Conservation (phyloP, 1,140 invertebrate genomes). For the Brachionus calyciflorus region DNA sequence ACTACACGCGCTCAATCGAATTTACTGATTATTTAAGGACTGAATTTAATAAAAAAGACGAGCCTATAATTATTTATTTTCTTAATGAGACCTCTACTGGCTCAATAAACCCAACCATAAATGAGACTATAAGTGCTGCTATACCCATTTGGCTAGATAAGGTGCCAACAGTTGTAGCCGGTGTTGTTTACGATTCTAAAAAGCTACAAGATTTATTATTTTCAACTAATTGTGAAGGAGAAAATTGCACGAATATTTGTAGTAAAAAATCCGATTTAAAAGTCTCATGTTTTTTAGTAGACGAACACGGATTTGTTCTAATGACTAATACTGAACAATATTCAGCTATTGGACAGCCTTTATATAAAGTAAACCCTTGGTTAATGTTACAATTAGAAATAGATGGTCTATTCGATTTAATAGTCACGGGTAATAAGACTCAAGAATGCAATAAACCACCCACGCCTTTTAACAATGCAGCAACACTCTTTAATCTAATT, state of each 20-base stretch:
- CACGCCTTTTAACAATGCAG: neutral
- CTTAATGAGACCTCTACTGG: slow-evolving; percentile 11
- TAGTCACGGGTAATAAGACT: slow-evolving; percentile 24
- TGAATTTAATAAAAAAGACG: slow-evolving; percentile 5
- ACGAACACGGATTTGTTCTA: slow-evolving; percentile 43
- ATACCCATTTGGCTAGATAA: slow-evolving; percentile 42
- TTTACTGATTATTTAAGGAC: slow-evolving; percentile 34
- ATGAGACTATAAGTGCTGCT: slow-evolving; percentile 24
- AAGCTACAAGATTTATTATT: slow-evolving; percentile 34
- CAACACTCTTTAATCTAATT: neutral
- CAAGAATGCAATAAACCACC: slow-evolving; percentile 23
- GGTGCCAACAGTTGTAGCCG: slow-evolving; percentile 24
- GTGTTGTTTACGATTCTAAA: slow-evolving; percentile 30
- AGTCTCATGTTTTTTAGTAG: neutral
- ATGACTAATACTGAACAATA: slow-evolving; percentile 28
- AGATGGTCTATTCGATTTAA: slow-evolving; percentile 32
- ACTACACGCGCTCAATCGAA: slow-evolving; percentile 43
- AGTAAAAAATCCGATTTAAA: neutral
- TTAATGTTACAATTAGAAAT: slow-evolving; percentile 41
- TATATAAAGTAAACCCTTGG: slow-evolving; percentile 45
- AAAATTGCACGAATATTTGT: slow-evolving; percentile 15
- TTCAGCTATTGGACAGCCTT: slow-evolving; percentile 20
- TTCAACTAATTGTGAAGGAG: neutral
- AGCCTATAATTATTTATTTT: slow-evolving; percentile 35
- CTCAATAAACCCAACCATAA: neutral